Evolutionary conservation across 2,113 vertebrate species (phyloP), one percentile per base, ranked within the genome.

Genomic region (Caranx ignobilis): DNA sequence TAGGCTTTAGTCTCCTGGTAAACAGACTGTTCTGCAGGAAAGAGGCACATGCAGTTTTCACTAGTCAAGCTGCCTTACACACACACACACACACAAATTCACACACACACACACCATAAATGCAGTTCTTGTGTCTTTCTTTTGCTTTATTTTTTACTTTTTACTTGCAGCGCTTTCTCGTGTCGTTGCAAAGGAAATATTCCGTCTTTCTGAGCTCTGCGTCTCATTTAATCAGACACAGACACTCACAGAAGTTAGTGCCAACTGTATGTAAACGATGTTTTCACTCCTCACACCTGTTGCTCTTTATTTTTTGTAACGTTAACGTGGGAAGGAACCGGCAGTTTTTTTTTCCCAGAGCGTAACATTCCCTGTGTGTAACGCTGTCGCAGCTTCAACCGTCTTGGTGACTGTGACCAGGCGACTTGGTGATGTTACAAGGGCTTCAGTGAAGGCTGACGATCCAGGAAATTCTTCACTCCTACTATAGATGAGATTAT

Each of bases 31-130:
- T 71, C 50, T 55, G 31, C 41, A 32, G 18, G 54, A 54, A 66
- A 54, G 68, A 55, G 71, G 43, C 67, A 7, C 32, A 11, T 66
- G 55, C 48, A 55, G 60, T 87, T 78, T 71, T 39, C 26, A 26
- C 26, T 26, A 26, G 65, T 84, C 64, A 39, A 76, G 65, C 79
- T 84, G 91, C 93, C 93, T 95, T 94, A 92, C 69, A 62, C 66
- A 18, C 26, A 26, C 26, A 26, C 26, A 26, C 26, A 26, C 26
- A 26, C 26, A 26, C 26, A 26, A 26, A 26, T 26, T 26, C 26
- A 26, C 26, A 26, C 26, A 26, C 26, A 26, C 26, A 62, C 66
- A 18, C 66, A 18, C 78, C 41, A 18, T 77, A 80, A 79, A 90
- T 91, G 91, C 87, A 91, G 89, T 81, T 75, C 71, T 65, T 16